Conservation (phyloP, 2,113 vertebrate genomes). For the Triplophysa rosa region DNA sequence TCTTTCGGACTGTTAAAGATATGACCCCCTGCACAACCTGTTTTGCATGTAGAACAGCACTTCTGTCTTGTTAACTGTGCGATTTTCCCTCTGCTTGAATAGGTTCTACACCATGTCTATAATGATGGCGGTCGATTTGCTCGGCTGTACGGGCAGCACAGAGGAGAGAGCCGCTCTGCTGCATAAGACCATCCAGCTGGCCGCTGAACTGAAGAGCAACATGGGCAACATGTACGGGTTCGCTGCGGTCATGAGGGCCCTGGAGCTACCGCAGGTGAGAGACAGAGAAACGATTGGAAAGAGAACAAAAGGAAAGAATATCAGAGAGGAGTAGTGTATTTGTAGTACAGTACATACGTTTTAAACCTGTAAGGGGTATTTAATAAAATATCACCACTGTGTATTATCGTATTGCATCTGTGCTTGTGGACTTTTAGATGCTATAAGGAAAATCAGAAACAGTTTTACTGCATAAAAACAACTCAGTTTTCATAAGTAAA, state of each 20-base stretch:
- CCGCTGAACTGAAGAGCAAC: conserved; percentile 89
- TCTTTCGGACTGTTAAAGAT: too few species aligned
- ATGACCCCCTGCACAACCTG: too few species aligned
- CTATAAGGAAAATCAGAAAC: not conserved
- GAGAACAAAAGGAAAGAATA: not conserved
- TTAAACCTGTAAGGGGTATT: not conserved
- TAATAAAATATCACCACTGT: not conserved
- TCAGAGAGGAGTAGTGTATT: not conserved
- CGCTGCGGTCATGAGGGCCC: conserved; percentile 91
- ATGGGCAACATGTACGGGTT: conserved; percentile 99
- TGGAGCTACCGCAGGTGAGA: conserved; percentile 92
- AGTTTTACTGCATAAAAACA: not conserved
- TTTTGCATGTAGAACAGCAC: not conserved
- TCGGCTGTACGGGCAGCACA: conserved; percentile 91
- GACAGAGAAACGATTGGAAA: not conserved
- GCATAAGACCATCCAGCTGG: conserved; percentile 96
- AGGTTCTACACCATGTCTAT: conserved; percentile 99
- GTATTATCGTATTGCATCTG: too few species aligned
- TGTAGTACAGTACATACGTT: not conserved
- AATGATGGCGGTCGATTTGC: conserved; percentile 94
- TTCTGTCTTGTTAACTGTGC: not conserved
- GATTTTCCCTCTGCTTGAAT: not conserved
- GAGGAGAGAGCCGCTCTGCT: conserved; percentile 92
- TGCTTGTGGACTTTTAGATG: not conserved
- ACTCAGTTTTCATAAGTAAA: not conserved